phyloP scores from a whole-genome alignment of 2,888 invertebrate species.

The Ormyrus nitidulus region DNA sequence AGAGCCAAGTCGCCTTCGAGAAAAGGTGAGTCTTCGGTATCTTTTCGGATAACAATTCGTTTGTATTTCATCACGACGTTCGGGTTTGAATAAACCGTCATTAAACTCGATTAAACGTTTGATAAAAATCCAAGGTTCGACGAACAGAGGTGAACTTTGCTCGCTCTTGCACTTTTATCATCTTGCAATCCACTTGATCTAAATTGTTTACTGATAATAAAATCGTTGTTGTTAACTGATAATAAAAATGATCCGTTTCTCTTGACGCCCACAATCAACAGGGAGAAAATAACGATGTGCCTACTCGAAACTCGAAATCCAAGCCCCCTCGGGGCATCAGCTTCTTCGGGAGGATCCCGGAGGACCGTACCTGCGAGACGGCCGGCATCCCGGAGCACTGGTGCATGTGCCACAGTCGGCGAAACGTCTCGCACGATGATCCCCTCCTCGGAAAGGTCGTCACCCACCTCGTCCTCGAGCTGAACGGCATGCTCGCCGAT shows the following conservation, averaged over 20 bases:
- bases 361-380: conserved; percentile 83
- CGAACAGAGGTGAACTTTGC: no score
- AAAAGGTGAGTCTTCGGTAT: neutral
- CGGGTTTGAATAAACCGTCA: neutral
- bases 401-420: conserved; percentile 89
- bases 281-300: no score
- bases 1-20: conserved; percentile 73
- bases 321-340: conserved; percentile 80
- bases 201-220: no score
- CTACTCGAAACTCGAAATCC: no score
- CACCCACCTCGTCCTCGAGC: conserved; percentile 79
- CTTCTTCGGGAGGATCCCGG: conserved; percentile 85
- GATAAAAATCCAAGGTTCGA: no score
- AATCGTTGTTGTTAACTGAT: no score
- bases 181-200: no score
- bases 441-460: conserved; percentile 79
- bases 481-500: conserved; percentile 81
- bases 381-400: conserved; percentile 90
- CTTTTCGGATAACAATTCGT: neutral
- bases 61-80: neutral
- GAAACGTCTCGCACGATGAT: conserved; percentile 77
- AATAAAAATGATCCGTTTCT: no score
- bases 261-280: no score
- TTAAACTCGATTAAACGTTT: no score
- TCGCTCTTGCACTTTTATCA: no score